Evolutionary conservation across 2,888 invertebrate genomes (phyloP).

Genomic region (Chymomyza procnemis): DNA sequence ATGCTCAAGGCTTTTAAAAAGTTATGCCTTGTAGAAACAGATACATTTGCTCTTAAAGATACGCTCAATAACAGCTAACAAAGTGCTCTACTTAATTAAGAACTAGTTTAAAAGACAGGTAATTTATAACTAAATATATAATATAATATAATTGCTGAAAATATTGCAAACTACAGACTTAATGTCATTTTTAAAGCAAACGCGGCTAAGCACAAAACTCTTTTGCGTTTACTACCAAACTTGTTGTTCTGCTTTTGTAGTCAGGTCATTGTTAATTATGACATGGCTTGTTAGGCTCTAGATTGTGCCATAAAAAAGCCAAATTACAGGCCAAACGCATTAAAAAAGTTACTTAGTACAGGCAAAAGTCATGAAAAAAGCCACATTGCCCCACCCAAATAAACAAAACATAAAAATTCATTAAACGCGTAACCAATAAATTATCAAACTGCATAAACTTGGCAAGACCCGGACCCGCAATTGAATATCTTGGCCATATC

Average conservation of each 20-base stretch:
- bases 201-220: background rate
- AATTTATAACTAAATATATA: too few relatives aligned
- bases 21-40: background rate
- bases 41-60: background rate
- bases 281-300: background rate
- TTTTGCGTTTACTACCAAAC: background rate
- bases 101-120: background rate
- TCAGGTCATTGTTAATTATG: background rate
- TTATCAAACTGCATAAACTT: conserved; percentile 64
- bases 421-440: conserved; percentile 63
- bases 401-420: conserved; percentile 59
- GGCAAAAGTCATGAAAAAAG: conserved; percentile 12
- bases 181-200: background rate
- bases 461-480: conserved; percentile 42
- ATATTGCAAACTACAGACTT: background rate
- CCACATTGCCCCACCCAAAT: conserved; percentile 4
- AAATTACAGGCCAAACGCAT: conserved; percentile 50
- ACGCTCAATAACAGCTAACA: background rate
- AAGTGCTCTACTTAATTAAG: background rate
- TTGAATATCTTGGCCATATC: conserved; percentile 58
- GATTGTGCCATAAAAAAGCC: conserved; percentile 22
- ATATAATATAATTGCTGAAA: background rate
- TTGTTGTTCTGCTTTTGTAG: background rate
- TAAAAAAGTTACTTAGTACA: conserved; percentile 55
- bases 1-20: background rate